A percentile compares a stretch with the other conserved stretches of the same genome.
Conservation (phyloP, 2,888 invertebrate species). For the Eupithecia dodoneata region DNA sequence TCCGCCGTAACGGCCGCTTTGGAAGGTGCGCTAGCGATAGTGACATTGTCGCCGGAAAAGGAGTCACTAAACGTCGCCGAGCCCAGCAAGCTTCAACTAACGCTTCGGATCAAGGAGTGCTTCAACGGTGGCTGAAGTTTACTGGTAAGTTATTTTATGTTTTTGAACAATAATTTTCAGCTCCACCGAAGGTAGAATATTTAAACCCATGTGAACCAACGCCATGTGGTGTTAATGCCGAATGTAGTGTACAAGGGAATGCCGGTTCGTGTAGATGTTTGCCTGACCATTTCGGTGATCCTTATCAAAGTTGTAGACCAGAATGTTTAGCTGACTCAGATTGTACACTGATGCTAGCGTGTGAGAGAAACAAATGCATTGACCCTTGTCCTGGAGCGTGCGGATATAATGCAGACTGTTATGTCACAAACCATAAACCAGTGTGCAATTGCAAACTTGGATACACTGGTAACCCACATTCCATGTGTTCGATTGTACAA, state of each 20-base stretch:
- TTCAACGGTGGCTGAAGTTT: slow-evolving; percentile 74
- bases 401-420: slow-evolving; percentile 87
- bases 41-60: slow-evolving; percentile 73
- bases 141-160: slow-evolving; percentile 74
- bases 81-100: slow-evolving; percentile 82
- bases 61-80: slow-evolving; percentile 80
- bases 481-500: slow-evolving; percentile 68
- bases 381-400: slow-evolving; percentile 89
- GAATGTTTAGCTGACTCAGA: slow-evolving; percentile 87
- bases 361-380: slow-evolving; percentile 86
- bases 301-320: slow-evolving; percentile 89
- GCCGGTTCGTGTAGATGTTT: slow-evolving; percentile 90
- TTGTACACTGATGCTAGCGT: slow-evolving; percentile 86
- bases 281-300: slow-evolving; percentile 89
- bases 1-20: slow-evolving; percentile 75
- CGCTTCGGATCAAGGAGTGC: slow-evolving; percentile 82
- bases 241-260: slow-evolving; percentile 88
- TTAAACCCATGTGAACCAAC: slow-evolving; percentile 86
- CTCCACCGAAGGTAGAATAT: slow-evolving; percentile 73
- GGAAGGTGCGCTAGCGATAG: slow-evolving; percentile 76
- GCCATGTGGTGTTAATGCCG: slow-evolving; percentile 89
- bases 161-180: slow-evolving; percentile 74
- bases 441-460: slow-evolving; percentile 85
- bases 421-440: slow-evolving; percentile 87
- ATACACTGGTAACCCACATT: slow-evolving; percentile 88